These are phyloP conservation scores for Lycopodina hypogea DNA, from an alignment of 37 sponge, comb jelly and placozoan genomes.

Conservation along the genomic window DNA sequence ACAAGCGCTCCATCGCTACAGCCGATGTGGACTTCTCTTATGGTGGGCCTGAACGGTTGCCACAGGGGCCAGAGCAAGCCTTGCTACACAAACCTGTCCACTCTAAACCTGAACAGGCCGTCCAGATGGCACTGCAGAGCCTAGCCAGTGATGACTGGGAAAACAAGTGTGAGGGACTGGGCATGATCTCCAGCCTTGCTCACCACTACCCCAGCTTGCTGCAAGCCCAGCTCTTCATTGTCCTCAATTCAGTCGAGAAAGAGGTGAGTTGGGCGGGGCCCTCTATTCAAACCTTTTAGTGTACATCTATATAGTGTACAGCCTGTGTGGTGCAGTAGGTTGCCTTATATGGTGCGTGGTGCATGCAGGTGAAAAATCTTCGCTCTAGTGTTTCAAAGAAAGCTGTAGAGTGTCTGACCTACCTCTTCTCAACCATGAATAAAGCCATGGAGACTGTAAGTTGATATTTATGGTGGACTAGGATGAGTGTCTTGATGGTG, in stretches of 20 bases:
- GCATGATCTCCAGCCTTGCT: conserved; percentile 48
- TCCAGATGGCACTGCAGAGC: conserved; percentile 38
- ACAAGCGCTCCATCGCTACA: not conserved
- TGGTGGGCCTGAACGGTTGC: not conserved
- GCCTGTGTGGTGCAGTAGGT: not conserved
- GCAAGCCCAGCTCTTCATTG: conserved; percentile 53
- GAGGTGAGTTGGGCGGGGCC: conserved; percentile 59
- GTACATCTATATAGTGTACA: not conserved
- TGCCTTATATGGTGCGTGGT: no score
- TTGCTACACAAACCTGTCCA: conserved; percentile 35
- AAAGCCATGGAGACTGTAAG: conserved; percentile 67
- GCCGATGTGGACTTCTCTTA: not conserved
- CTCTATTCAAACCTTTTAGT: not conserved
- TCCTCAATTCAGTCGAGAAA: conserved; percentile 54
- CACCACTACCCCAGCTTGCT: conserved; percentile 52
- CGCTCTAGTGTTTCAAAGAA: conserved; percentile 79
- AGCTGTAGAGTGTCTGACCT: conserved; percentile 76
- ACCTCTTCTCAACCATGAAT: conserved; percentile 61
- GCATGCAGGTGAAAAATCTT: conserved; percentile 82
- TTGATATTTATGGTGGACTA: not conserved
- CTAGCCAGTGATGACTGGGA: conserved; percentile 68
- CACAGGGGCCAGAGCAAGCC: not conserved
- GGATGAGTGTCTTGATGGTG: not conserved
- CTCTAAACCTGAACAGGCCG: conserved; percentile 48
- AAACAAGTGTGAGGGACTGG: conserved; percentile 61